A percentile compares a stretch with the other conserved stretches of the same genome.
Conservation (phyloP, 2,113 vertebrate species). For the Sebastes schlegelii region DNA sequence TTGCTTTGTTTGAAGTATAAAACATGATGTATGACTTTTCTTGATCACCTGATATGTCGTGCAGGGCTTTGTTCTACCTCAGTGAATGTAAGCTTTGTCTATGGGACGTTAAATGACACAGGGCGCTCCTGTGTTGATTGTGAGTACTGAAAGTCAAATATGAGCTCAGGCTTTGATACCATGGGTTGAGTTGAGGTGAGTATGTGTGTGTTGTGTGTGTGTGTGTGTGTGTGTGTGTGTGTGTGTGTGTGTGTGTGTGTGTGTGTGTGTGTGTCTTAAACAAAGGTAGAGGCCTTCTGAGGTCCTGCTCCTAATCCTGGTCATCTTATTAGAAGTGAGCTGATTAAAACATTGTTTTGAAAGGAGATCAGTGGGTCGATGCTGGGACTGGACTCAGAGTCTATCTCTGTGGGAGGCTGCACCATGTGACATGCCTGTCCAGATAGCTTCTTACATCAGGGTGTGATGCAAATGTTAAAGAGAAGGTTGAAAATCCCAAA, state of each 20-base stretch:
- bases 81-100: slow-evolving; percentile 11
- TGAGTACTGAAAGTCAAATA: slow-evolving; percentile 40
- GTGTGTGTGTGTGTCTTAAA: slow-evolving; percentile 33
- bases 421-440: slow-evolving; percentile 5
- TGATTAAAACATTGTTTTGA: slow-evolving; percentile 27
- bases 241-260: slow-evolving; percentile 17
- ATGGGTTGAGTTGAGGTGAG: not conserved
- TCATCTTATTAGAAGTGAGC: slow-evolving; percentile 63
- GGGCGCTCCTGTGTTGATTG: slow-evolving; percentile 34
- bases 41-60: not conserved
- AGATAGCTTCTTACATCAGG: not conserved
- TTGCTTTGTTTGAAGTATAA: not conserved
- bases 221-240: not conserved
- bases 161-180: slow-evolving; percentile 27
- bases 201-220: slow-evolving; percentile 5
- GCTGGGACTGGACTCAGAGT: not conserved
- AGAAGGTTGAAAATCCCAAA: not conserved
- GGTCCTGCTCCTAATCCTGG: slow-evolving; percentile 54
- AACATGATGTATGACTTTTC: slow-evolving; percentile 1
- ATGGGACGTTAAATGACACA: slow-evolving; percentile 1
- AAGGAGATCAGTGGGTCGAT: slow-evolving; percentile 70
- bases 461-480: not conserved
- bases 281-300: slow-evolving; percentile 32
- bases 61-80: not conserved
- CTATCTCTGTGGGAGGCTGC: slow-evolving; percentile 14